Conservation (phyloP, 2,113 vertebrate species). For the Drymodes brunneopygia region DNA sequence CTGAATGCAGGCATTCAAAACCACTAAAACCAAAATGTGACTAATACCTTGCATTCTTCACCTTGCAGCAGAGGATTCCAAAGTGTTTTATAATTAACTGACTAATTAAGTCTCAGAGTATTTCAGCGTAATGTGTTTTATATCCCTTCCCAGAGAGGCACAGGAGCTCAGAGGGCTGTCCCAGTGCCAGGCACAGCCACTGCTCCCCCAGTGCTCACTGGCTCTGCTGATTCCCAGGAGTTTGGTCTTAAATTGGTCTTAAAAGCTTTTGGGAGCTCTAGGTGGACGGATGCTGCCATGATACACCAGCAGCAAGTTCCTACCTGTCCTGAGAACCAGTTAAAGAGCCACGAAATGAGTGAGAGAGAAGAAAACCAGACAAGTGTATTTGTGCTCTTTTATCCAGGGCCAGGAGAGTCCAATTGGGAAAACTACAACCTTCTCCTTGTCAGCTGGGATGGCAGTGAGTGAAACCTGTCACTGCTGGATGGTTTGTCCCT, state of each 20-base stretch:
- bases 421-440: background rate
- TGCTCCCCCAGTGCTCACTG: fast-evolving
- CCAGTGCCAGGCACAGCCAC: background rate
- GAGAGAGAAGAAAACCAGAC: background rate
- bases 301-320: background rate
- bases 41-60: background rate
- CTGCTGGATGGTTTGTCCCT: background rate
- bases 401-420: background rate
- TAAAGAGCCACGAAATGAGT: background rate
- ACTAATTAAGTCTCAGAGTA: background rate
- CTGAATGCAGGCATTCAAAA: background rate
- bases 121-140: background rate
- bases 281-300: background rate
- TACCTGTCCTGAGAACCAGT: background rate
- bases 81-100: conserved; percentile 21
- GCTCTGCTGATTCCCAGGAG: background rate
- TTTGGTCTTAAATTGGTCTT: background rate
- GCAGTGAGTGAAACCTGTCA: background rate
- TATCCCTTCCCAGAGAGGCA: background rate
- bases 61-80: background rate
- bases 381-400: background rate
- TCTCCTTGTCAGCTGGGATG: background rate
- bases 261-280: background rate
- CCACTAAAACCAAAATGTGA: background rate
- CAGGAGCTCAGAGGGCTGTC: background rate